Percentiles rank a stretch among this genome's conserved stretches.
Evolutionary conservation across 2,113 vertebrate genomes (phyloP).

Genomic region (Syngnathus scovelli): DNA sequence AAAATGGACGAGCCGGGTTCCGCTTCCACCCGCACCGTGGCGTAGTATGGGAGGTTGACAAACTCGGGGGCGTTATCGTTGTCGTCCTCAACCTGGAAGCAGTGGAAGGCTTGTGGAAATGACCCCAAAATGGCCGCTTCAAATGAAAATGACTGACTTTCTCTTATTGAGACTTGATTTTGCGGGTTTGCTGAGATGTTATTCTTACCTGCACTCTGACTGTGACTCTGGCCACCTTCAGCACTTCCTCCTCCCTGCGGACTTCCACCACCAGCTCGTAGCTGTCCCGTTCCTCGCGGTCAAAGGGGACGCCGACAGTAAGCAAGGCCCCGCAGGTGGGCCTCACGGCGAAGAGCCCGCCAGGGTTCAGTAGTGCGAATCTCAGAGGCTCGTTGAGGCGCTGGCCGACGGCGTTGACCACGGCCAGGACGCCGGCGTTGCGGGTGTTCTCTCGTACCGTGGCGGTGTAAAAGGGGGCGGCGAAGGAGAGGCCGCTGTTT

Average conservation of each 20-base stretch:
- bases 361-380: conserved; percentile 89
- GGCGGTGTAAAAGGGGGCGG: conserved; percentile 77
- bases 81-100: conserved; percentile 79
- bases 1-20: conserved; percentile 85
- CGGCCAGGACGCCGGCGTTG: conserved; percentile 78
- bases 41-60: conserved; percentile 89
- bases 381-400: conserved; percentile 90
- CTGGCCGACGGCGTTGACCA: conserved; percentile 85
- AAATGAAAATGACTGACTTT: background rate
- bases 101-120: background rate
- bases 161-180: background rate
- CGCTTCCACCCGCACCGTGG: conserved; percentile 89
- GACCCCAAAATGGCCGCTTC: background rate
- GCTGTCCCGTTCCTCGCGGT: conserved; percentile 83
- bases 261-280: conserved; percentile 92
- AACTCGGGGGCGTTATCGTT: conserved; percentile 93
- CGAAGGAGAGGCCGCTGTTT: conserved; percentile 88
- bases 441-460: conserved; percentile 83
- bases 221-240: conserved; percentile 83
- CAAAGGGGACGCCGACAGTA: conserved; percentile 85
- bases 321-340: conserved; percentile 88
- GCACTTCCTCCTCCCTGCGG: conserved; percentile 81
- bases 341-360: conserved; percentile 83
- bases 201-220: conserved; percentile 79
- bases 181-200: conserved; percentile 34